Conservation (phyloP, 2,797 vertebrate species). For the Coendou prehensilis region DNA sequence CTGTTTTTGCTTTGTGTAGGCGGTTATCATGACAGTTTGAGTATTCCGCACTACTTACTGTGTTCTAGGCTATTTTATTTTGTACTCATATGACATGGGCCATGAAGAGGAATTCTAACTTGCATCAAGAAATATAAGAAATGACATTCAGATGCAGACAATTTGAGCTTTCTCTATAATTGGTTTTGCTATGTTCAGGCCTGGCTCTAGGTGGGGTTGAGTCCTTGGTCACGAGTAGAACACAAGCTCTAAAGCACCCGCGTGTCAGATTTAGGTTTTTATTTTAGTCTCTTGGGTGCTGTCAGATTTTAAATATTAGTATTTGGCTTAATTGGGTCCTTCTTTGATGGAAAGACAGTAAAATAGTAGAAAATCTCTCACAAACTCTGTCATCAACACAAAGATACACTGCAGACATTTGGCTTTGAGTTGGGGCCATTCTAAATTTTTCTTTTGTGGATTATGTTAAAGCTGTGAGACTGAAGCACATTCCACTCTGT, state of each 20-base stretch:
- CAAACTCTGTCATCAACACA: slow-evolving; percentile 32
- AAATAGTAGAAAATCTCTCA: background rate
- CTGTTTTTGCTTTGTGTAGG: slow-evolving; percentile 51
- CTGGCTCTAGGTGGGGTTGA: background rate
- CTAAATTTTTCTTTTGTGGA: slow-evolving; percentile 50
- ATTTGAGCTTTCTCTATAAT: slow-evolving; percentile 51
- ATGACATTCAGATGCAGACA: slow-evolving; percentile 64
- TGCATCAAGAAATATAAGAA: slow-evolving; percentile 60
- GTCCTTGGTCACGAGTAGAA: background rate
- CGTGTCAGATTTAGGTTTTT: slow-evolving; percentile 45
- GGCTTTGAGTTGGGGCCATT: slow-evolving; percentile 46
- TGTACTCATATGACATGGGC: slow-evolving; percentile 50
- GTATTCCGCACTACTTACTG: background rate
- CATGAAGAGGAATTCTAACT: slow-evolving; percentile 49
- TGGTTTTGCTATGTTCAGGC: slow-evolving; percentile 13
- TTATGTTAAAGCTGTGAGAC: background rate
- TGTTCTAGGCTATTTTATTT: slow-evolving; percentile 67
- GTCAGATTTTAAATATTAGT: slow-evolving; percentile 75
- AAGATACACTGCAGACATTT: background rate
- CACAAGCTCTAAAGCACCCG: background rate
- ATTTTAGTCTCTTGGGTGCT: slow-evolving; percentile 46
- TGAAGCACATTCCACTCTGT: background rate
- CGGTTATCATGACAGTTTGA: slow-evolving; percentile 57
- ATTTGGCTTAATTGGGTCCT: slow-evolving; percentile 73
- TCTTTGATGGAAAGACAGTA: slow-evolving; percentile 57